Evolutionary conservation across 2,113 vertebrate species (phyloP).

Genomic region (Psittacula cyanocephala): DNA sequence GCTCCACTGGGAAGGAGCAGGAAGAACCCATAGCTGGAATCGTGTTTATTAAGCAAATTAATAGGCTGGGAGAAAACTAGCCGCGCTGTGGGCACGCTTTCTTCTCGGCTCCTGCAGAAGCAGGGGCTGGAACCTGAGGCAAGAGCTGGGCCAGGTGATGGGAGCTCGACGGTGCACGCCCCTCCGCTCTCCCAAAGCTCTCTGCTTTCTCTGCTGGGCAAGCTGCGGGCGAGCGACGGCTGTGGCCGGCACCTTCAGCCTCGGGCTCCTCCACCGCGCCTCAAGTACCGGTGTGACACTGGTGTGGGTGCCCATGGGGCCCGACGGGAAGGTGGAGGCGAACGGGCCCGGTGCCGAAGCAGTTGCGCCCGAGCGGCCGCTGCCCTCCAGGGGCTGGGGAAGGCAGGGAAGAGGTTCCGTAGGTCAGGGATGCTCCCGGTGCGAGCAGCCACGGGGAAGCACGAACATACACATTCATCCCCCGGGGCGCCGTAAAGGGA

Average conservation of each 20-base stretch:
- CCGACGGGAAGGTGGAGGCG: background rate
- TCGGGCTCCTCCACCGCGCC: background rate
- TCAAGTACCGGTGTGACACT: accelerated
- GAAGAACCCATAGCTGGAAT: constrained; percentile 2
- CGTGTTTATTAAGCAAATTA: constrained; percentile 33
- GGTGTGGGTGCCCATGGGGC: background rate
- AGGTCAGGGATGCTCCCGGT: background rate
- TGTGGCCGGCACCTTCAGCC: background rate
- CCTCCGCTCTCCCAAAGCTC: accelerated
- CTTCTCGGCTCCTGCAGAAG: background rate
- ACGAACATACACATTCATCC: background rate
- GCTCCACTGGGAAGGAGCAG: background rate
- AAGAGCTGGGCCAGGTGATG: background rate
- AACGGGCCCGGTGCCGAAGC: background rate
- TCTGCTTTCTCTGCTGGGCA: background rate
- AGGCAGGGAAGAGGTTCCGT: background rate
- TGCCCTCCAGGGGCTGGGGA: background rate
- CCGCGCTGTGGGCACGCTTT: background rate
- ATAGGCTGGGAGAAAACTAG: background rate
- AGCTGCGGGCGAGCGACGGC: background rate
- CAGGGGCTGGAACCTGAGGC: background rate
- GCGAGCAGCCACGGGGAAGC: background rate
- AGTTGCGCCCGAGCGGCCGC: background rate
- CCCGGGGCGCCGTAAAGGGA: background rate
- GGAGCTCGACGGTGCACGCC: accelerated